Conservation (phyloP, 2,797 vertebrate species). For the Anas bahamensis region DNA sequence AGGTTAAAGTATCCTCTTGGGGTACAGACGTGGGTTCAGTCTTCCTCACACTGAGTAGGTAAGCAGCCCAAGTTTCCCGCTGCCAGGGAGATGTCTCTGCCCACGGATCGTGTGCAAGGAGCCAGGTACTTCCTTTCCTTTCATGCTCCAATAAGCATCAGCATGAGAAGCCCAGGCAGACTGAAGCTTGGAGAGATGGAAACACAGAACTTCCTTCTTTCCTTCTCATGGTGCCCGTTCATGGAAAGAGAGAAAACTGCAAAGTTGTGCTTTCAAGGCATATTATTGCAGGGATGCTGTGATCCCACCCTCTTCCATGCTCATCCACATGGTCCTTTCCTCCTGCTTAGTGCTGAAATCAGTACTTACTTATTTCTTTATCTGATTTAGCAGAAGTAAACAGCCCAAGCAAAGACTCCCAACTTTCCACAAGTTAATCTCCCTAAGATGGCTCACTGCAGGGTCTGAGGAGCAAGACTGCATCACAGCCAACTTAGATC, state of each 20-base stretch:
- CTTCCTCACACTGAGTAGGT: not conserved
- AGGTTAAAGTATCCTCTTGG: not conserved
- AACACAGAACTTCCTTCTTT: not conserved
- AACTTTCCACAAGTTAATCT: not conserved
- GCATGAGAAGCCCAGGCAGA: fast-evolving
- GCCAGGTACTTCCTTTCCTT: not conserved
- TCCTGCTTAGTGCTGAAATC: not conserved
- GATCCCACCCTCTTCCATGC: not conserved
- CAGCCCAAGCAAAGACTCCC: not conserved
- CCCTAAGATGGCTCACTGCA: not conserved
- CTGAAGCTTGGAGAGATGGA: not conserved
- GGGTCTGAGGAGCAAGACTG: not conserved
- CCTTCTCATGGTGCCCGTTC: not conserved
- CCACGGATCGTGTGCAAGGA: not conserved
- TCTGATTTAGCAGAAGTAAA: no score
- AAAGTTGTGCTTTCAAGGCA: not conserved
- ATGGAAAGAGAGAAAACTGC: not conserved
- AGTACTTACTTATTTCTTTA: not conserved
- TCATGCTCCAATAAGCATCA: fast-evolving
- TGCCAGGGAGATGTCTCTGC: not conserved
- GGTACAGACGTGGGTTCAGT: not conserved
- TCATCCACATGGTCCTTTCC: not conserved
- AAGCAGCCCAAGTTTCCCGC: not conserved
- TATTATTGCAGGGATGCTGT: not conserved
- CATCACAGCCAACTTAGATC: not conserved